Evolutionary conservation across 2,888 invertebrate species (phyloP).

Genomic region (Nemotelus nigrinus): DNA sequence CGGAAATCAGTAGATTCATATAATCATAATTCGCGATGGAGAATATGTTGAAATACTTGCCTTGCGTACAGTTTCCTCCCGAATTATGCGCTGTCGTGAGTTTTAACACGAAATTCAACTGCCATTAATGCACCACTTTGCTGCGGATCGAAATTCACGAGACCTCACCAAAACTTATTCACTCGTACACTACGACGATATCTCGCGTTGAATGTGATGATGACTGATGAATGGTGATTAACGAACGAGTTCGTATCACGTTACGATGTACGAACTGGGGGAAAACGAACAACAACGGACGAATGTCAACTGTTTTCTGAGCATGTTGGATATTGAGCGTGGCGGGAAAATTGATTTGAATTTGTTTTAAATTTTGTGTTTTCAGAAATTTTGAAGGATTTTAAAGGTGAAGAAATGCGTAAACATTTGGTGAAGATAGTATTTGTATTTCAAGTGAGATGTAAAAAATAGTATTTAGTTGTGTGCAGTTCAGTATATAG

Average conservation of each 20-base stretch:
- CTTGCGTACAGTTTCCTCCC: neutral
- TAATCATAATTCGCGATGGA: too few species aligned
- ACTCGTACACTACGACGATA: constrained; percentile 8
- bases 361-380: neutral
- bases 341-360: constrained; percentile 18
- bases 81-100: neutral
- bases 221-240: constrained; percentile 43
- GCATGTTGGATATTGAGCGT: neutral
- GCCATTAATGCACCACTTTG: constrained; percentile 29
- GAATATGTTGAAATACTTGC: too few species aligned
- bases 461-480: too few species aligned
- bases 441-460: too few species aligned
- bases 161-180: constrained; percentile 12
- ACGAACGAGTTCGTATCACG: neutral
- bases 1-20: neutral
- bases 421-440: too few species aligned
- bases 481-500: too few species aligned
- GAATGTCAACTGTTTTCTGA: neutral
- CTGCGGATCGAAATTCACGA: too few species aligned
- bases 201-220: constrained; percentile 1
- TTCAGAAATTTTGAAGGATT: neutral
- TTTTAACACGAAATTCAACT: constrained; percentile 23
- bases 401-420: too few species aligned
- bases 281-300: neutral
- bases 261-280: constrained; percentile 9